Evolutionary conservation across 2,797 vertebrate genomes (phyloP), one percentile per base, ranked within the genome.

Genomic region (Sebastes aleutianus): DNA sequence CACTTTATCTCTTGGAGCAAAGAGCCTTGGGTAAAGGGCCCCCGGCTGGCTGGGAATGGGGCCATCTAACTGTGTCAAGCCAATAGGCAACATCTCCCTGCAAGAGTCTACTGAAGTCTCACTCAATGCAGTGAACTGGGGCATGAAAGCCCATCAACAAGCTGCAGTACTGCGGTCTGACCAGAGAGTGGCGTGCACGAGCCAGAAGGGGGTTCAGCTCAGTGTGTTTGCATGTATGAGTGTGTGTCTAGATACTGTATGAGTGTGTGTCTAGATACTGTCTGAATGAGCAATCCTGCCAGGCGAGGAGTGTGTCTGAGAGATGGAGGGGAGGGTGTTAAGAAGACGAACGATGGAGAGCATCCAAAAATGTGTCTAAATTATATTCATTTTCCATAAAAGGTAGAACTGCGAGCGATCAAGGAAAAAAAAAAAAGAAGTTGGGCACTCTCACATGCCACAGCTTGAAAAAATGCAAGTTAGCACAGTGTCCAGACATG

Each of bases 131-230:
- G 91, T 80, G 91, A 94, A 94, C 86, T 94, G 89, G 90, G 86
- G 93, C 94, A 91, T 94, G 92, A 93, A 91, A 86, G 75, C 34
- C 71, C 67, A 88, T 89, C 90, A 92, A 91, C 88, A 92, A 82
- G 74, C 86, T 89, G 93, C 89, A 93, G 86, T 92, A 74, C 73
- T 14, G 22, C 26, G 1, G 34, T 73, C 70, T 76, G 87, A 64
- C 93, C 93, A 93, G 88, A 1, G 72, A 65, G 93, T 26, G 92
- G 93, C 76, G 71, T 69, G 80, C 85, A 74, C 3, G 70, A 50
- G 70, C 83, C 61, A 56, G 59, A 78, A 31, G 59, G 65, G 1
- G 11, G 2, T 54, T 27, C 31, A 61, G 50, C 20, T 32, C 10
- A 2, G 16, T 34, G 64, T 32, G 73, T 82, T 56, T 57, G 27